phyloP scores from a whole-genome alignment of 1,140 invertebrate genomes.

The Frieseomelitta varia region DNA sequence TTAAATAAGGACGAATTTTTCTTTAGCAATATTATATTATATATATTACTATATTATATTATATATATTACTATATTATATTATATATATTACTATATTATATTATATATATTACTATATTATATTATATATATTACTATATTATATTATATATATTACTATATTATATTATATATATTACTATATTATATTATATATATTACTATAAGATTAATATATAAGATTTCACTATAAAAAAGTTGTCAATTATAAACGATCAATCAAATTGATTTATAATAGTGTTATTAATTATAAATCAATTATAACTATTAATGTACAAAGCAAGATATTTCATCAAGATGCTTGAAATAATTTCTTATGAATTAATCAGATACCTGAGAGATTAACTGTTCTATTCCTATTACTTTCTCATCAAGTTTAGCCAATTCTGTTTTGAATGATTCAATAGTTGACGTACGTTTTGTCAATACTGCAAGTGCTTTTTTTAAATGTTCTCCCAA shows the following conservation, averaged over 20 bases:
- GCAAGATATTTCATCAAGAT: no score
- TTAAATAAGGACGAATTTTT: constrained; percentile 11
- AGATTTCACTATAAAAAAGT: background rate
- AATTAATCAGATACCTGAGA: constrained; percentile 71
- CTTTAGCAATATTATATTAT: background rate
- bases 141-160: background rate
- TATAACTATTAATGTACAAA: no score
- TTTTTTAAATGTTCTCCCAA: constrained; percentile 91
- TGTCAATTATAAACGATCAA: no score
- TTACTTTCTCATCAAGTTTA: constrained; percentile 86
- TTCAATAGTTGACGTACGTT: constrained; percentile 87
- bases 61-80: background rate
- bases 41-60: background rate
- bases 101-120: background rate
- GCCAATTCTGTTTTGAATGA: constrained; percentile 85
- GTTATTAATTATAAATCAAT: no score
- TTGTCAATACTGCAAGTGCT: constrained; percentile 87
- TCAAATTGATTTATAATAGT: no score
- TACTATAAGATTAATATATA: background rate
- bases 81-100: background rate
- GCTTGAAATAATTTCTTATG: background rate
- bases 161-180: background rate
- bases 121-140: background rate
- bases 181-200: background rate
- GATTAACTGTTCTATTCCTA: constrained; percentile 85